Percentiles rank a stretch among this genome's conserved stretches.
These are phyloP conservation scores for Cossypha polioptera DNA, from an alignment of 2,797 vertebrate species.

Conservation along the genomic window DNA sequence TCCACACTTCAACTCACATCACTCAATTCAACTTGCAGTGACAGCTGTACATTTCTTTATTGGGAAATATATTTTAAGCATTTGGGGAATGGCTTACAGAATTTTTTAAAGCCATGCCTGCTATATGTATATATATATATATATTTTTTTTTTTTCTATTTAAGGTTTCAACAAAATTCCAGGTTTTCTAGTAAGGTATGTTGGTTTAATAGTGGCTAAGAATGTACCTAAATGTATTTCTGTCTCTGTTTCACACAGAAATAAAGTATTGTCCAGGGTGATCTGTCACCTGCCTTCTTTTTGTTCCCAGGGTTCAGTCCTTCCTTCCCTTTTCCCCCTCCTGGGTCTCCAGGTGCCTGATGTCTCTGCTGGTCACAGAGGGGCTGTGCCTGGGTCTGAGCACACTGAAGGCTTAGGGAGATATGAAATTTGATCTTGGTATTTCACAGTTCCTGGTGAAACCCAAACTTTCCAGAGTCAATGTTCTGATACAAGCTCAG, in stretches of 20 bases:
- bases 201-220: background rate
- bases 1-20: background rate
- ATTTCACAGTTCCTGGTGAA: background rate
- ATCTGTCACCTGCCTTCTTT: background rate
- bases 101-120: background rate
- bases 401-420: background rate
- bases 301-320: background rate
- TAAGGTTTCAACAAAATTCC: background rate
- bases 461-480: fast-evolving
- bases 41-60: background rate
- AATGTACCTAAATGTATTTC: background rate
- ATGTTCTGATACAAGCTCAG: background rate
- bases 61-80: background rate
- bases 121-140: no score
- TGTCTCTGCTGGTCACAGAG: background rate
- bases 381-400: background rate
- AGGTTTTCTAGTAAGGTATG: background rate
- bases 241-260: background rate
- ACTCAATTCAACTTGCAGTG: background rate
- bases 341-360: no score
- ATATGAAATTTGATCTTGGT: no score
- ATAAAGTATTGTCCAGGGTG: background rate
- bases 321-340: background rate
- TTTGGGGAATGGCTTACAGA: background rate
- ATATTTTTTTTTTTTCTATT: background rate